Conservation (phyloP, 2,797 vertebrate species). For the Poeciliopsis gracilis region DNA sequence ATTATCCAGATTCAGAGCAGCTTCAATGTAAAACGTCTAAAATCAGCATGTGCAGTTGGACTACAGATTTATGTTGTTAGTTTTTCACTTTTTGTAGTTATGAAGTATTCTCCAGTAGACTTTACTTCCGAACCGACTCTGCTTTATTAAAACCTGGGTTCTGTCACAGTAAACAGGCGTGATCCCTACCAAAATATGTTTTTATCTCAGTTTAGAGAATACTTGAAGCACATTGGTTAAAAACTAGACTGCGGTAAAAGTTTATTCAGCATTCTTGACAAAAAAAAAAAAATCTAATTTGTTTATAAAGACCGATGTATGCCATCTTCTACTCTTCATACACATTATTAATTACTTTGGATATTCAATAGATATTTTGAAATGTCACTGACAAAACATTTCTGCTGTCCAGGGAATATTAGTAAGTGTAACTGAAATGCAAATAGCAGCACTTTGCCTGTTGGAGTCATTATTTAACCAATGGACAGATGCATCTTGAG, state of each 20-base stretch:
- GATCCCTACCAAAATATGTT: neutral
- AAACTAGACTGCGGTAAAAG: neutral
- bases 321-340: neutral
- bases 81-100: neutral
- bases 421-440: neutral
- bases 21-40: neutral
- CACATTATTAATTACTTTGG: neutral
- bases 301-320: neutral
- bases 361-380: neutral
- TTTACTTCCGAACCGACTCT: neutral
- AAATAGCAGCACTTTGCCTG: neutral
- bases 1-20: constrained; percentile 21
- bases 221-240: neutral
- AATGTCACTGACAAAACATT: neutral
- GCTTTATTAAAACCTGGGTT: neutral
- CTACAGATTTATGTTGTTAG: neutral
- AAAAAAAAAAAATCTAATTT: neutral
- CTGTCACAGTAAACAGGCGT: neutral
- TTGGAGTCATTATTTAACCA: too few relatives aligned
- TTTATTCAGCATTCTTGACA: neutral
- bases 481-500: too few relatives aligned
- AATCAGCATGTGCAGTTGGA: neutral
- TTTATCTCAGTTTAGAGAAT: neutral
- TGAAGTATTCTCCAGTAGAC: neutral
- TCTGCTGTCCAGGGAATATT: neutral